Percentiles rank a stretch among this genome's conserved stretches.
Conservation (phyloP, 2,888 invertebrate species). For the Noctua janthe region DNA sequence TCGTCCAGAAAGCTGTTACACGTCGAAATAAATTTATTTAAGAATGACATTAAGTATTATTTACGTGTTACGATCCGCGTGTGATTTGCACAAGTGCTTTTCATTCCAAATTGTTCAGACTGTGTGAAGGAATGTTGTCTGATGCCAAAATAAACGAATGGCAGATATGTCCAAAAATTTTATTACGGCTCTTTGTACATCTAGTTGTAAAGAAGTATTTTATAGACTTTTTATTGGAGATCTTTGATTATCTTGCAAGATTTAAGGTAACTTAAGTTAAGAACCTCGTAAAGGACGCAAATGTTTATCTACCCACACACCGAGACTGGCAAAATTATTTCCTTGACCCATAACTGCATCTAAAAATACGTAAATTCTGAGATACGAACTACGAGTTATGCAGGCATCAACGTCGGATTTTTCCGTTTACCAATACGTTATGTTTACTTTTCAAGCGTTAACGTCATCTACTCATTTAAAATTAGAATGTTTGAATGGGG, state of each 20-base stretch:
- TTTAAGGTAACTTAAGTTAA: constrained; percentile 11
- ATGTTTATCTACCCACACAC: constrained; percentile 29
- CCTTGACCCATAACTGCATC: constrained; percentile 61
- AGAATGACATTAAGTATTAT: constrained; percentile 60
- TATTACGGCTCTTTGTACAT: constrained; percentile 19
- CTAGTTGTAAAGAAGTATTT: constrained; percentile 25
- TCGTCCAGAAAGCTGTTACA: constrained; percentile 31
- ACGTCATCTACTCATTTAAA: constrained; percentile 58
- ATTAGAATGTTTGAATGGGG: constrained; percentile 65
- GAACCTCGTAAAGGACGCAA: constrained; percentile 31
- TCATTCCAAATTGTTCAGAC: constrained; percentile 49
- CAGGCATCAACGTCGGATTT: constrained; percentile 53
- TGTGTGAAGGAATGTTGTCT: constrained; percentile 47
- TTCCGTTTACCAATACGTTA: constrained; percentile 51
- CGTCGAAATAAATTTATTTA: constrained; percentile 59
- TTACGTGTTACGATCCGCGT: constrained; percentile 45
- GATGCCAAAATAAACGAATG: constrained; percentile 54
- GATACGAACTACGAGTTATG: constrained; percentile 37
- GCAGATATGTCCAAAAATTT: constrained; percentile 36
- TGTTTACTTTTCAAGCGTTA: constrained; percentile 59
- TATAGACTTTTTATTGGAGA: constrained; percentile 41
- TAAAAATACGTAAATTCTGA: constrained; percentile 50
- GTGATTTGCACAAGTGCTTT: constrained; percentile 62
- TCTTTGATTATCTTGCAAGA: constrained; percentile 35
- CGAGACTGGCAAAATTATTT: constrained; percentile 36